phyloP scores from a whole-genome alignment of 2,888 invertebrate genomes.

The Hemaris fuciformis region DNA sequence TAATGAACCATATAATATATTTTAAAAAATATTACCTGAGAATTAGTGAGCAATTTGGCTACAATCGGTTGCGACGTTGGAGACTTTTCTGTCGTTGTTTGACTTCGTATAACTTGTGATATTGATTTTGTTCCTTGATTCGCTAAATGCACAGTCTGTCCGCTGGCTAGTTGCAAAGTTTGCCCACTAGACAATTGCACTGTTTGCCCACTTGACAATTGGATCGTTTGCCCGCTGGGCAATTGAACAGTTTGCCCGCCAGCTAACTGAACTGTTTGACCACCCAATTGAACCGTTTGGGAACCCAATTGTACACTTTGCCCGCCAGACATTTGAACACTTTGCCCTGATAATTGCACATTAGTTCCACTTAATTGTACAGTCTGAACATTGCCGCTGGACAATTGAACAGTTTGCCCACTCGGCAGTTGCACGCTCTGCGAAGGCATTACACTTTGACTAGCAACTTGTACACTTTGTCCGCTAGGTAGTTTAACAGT shows the following conservation, averaged over 20 bases:
- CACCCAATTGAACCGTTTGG: slow-evolving; percentile 44
- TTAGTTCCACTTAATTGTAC: slow-evolving; percentile 40
- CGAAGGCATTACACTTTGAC: slow-evolving; percentile 56
- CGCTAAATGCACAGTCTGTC: slow-evolving; percentile 65
- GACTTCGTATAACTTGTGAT: slow-evolving; percentile 64
- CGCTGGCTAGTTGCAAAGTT: slow-evolving; percentile 60
- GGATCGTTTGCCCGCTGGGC: slow-evolving; percentile 73
- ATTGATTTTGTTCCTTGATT: slow-evolving; percentile 56
- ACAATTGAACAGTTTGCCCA: slow-evolving; percentile 62
- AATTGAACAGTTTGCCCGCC: slow-evolving; percentile 54
- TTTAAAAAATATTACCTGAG: slow-evolving; percentile 71
- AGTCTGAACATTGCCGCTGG: slow-evolving; percentile 52
- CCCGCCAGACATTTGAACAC: slow-evolving; percentile 36
- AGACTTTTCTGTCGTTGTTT: slow-evolving; percentile 58
- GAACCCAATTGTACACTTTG: slow-evolving; percentile 36
- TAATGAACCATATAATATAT: not conserved
- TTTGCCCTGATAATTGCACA: slow-evolving; percentile 42
- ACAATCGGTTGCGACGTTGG: slow-evolving; percentile 79
- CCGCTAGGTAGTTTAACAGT: slow-evolving; percentile 74
- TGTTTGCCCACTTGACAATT: slow-evolving; percentile 61
- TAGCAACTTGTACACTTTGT: slow-evolving; percentile 63
- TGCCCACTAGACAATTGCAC: slow-evolving; percentile 63
- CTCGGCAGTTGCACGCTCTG: slow-evolving; percentile 59
- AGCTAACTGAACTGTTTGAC: slow-evolving; percentile 48
- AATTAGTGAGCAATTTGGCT: slow-evolving; percentile 87